Conservation (phyloP, 2,113 vertebrate species). For the Dipodomys stephensi region DNA sequence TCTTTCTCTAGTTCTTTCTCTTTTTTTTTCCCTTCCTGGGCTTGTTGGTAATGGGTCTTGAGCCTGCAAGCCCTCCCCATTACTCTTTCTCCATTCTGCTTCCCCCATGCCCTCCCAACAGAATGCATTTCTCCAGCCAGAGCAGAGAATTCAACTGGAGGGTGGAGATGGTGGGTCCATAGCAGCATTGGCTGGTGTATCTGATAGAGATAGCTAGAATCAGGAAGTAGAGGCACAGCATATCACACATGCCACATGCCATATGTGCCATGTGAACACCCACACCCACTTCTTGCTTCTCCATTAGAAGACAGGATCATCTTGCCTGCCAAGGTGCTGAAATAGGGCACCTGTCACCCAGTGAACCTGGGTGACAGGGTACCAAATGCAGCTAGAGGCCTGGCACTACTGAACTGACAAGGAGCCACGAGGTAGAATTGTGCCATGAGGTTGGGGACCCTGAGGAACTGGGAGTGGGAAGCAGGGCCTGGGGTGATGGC, state of each 20-base stretch:
- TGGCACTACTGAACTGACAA: not conserved
- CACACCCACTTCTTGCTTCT: constrained; percentile 56
- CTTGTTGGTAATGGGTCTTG: not conserved
- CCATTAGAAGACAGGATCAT: constrained; percentile 22
- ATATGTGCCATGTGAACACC: not conserved
- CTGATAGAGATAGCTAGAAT: constrained; percentile 27
- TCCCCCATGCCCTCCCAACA: not conserved
- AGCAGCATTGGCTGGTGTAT: constrained; percentile 10
- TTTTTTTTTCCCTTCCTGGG: not conserved
- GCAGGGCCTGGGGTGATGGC: not conserved
- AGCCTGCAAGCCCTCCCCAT: not conserved
- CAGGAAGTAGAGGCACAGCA: constrained; percentile 1
- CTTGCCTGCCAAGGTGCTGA: constrained; percentile 1
- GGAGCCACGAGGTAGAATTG: not conserved
- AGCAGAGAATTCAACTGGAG: not conserved
- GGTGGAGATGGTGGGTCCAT: not conserved
- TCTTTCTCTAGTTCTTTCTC: constrained; percentile 17
- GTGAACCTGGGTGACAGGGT: not conserved
- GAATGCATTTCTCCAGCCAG: not conserved
- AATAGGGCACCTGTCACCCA: not conserved
- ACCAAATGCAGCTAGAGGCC: not conserved
- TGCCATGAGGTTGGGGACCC: not conserved
- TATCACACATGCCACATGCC: constrained; percentile 23
- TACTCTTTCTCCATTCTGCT: not conserved
- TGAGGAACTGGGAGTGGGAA: not conserved